Percentiles rank a stretch among this genome's conserved stretches.
phyloP scores from a whole-genome alignment of 2,113 vertebrate genomes.

The Aviceda subcristata region DNA sequence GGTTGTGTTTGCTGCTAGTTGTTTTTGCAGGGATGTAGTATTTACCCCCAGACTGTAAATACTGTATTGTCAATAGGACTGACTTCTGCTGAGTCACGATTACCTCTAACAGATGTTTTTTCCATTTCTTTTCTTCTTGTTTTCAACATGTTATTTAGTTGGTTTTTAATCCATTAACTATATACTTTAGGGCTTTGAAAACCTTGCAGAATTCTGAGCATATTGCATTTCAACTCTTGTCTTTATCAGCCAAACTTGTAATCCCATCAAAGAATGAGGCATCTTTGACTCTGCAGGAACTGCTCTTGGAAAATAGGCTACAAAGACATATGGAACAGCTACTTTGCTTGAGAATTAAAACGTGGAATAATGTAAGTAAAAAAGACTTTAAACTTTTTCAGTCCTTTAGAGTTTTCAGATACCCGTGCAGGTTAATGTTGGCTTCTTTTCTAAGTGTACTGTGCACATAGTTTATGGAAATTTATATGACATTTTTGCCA shows the following conservation, averaged over 20 bases:
- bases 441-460: neutral
- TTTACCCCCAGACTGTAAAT: neutral
- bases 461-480: neutral
- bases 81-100: neutral
- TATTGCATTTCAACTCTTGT: neutral
- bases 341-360: neutral
- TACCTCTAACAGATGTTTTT: neutral
- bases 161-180: neutral
- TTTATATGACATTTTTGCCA: neutral
- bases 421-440: neutral
- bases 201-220: neutral
- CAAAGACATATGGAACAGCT: neutral
- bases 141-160: neutral
- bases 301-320: neutral
- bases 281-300: neutral
- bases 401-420: neutral
- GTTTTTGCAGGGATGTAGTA: neutral
- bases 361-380: neutral
- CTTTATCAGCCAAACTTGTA: neutral
- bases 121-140: neutral
- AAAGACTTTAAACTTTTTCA: neutral
- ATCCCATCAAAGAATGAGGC: neutral
- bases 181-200: neutral
- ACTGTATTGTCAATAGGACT: neutral
- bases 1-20: neutral